Conservation (phyloP, 30 jellyfish, hydroid and myxozoan genomes). For the Clytia hemisphaerica region DNA sequence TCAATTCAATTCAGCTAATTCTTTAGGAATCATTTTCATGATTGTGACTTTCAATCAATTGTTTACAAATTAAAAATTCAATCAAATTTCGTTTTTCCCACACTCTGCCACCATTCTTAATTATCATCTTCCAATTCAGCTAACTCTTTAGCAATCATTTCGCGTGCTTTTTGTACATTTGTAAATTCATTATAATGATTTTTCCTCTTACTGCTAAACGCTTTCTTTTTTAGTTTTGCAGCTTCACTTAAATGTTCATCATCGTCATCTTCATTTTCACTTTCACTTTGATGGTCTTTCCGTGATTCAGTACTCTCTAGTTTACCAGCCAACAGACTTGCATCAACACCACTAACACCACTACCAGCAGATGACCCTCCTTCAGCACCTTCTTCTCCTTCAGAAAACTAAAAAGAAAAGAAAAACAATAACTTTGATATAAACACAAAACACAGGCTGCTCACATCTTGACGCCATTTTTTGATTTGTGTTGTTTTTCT, state of each 20-base stretch:
- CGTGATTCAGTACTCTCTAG: conserved; percentile 58
- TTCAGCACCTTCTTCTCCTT: background rate
- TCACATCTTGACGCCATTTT: too few species aligned
- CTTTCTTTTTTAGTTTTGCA: conserved; percentile 39
- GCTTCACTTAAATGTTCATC: conserved; percentile 65
- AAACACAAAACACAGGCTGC: too few species aligned
- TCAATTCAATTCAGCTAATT: too few species aligned
- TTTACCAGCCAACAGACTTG: conserved; percentile 15
- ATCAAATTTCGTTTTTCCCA: too few species aligned
- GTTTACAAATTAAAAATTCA: background rate
- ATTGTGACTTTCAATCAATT: background rate
- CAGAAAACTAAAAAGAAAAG: conserved; percentile 3
- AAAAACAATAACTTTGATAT: too few species aligned
- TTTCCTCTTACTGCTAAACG: conserved; percentile 49
- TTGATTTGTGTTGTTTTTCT: too few species aligned
- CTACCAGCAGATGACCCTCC: too few species aligned
- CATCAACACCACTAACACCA: conserved; percentile 10
- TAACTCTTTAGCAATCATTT: conserved; percentile 77
- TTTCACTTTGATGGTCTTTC: conserved; percentile 44
- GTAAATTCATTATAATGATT: conserved; percentile 87
- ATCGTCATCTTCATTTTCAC: conserved; percentile 50
- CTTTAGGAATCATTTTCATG: background rate
- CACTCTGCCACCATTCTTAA: conserved; percentile 28
- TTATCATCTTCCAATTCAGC: conserved; percentile 77
- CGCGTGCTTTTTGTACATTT: conserved; percentile 76